Base-by-base conservation (phyloP, 2,113 vertebrate genomes). In the Oophaga pumilio region DNA sequence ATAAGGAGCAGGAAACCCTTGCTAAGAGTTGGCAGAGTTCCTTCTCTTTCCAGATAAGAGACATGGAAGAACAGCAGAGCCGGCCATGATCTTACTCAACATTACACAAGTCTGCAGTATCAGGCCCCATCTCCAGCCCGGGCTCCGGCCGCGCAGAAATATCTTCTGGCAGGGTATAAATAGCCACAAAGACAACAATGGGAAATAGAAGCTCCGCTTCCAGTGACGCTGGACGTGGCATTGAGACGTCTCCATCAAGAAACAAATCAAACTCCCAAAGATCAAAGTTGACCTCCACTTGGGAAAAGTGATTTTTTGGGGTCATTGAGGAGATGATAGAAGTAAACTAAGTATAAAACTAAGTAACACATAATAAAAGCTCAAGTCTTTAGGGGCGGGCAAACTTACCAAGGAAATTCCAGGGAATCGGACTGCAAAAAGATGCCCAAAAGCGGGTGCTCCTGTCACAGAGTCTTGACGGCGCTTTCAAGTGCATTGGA, bases 1-100 rank as follows among this genome's bases (percentile, higher is more conserved):
- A 91, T 90, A 91, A 89, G 85, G 90, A 28, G 85, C n/a, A 84
- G 77, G 73, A 93, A 93, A 86, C 89, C 52, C 78, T 88, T 91
- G 4, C 22, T 87, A 69, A 84, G 59, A 86, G 82, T 71, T 93
- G 92, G 91, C 86, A 52, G 56, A 18, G 86, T 85, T 0, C 13
- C 90, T 91, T 86, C 89, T 77, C 90, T 60, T 43, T 60, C 79
- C 77, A 66, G 83, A 91, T 90, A 92, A 90, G 28, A 92, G 18
- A 90, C 89, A 90, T 90, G 85, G 73, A 90, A 90, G 57, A 85
- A 89, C 64, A 90, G 86, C 89, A 88, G 50, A 87, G 64, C 86
- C 90, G 87, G 88, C 83, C 89, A 52, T 87, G 62, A 86, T 91
- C 87, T 87, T 84, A 82, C 89, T 91, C 91, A 87, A 92, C 64